Evolutionary conservation across 2,797 vertebrate genomes (phyloP), one percentile per base, ranked within the genome.

Genomic region (Xerus rutilus): DNA sequence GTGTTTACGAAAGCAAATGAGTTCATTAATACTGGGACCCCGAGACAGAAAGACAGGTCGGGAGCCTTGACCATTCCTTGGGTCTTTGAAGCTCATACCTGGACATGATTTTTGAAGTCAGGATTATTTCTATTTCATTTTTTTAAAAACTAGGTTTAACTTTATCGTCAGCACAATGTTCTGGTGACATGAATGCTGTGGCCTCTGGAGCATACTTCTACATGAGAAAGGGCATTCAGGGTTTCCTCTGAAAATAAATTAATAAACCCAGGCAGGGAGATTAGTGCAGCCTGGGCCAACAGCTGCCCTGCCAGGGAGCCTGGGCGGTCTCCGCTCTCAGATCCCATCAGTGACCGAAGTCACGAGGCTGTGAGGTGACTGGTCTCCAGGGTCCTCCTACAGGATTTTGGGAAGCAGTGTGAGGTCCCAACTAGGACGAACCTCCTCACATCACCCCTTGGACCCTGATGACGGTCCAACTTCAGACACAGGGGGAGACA

Each of bases 1-100:
- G 98, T 97, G 98, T 98, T 97, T 96, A 93, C 83, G 92, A 96
- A 97, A 97, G 97, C 74, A 91, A 98, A 98, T 93, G 98, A 97
- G 96, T 98, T 98, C 98, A 94, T 98, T 97, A 97, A 97, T 97
- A 97, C 97, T 7, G 62, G 79, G 87, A 95, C 83, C 95, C 96
- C 25, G 25, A 95, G 86, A 96, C 85, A 95, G 97, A 97, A 94
- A 95, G 97, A 59, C n/a, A 96, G 90, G 96, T 86, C 70, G 69
- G 96, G n/a, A 93, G 95, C 93, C 35, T 10, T 85, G 39, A 89
- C 91, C 97, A 95, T 62, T n/a, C 23, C 67, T 78, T 64, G 35
- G 83, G 49, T 72, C 23, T 96, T 96, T 86, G 69, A 89, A 81
- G 96, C 64, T 32, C 12, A 65, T 49, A 23, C 25, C 89, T 78